Percentiles rank a stretch among this genome's conserved stretches.
These are phyloP conservation scores for Ciconia boyciana DNA, from an alignment of 2,113 vertebrate genomes.

Conservation along the genomic window DNA sequence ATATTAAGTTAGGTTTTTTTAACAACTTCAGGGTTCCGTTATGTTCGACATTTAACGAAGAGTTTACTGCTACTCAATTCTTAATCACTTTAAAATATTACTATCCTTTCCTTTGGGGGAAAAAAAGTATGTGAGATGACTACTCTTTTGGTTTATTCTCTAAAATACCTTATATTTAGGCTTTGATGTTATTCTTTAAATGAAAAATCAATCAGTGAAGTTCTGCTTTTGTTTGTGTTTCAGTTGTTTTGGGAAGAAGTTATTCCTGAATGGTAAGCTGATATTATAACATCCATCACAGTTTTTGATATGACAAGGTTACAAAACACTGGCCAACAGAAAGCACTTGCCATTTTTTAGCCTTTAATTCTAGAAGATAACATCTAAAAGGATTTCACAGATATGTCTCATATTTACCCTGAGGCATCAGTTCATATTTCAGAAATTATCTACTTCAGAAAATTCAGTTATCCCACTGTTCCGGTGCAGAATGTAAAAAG, in stretches of 20 bases:
- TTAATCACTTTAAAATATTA: not conserved
- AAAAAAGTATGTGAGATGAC: not conserved
- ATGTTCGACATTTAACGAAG: not conserved
- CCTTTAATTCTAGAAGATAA: slow-evolving; percentile 15
- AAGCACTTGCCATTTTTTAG: not conserved
- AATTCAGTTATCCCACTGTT: slow-evolving; percentile 1
- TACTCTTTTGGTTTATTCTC: not conserved
- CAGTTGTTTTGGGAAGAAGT: not conserved
- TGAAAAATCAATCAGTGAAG: not conserved
- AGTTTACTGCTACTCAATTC: not conserved
- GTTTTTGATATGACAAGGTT: not conserved
- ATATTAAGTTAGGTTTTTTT: not conserved
- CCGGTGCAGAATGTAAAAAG: not conserved
- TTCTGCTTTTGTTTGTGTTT: not conserved
- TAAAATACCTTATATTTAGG: not conserved
- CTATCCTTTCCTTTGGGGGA: not conserved
- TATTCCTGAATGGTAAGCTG: not conserved
- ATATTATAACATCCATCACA: not conserved
- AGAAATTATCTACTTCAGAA: slow-evolving; percentile 7
- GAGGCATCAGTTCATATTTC: not conserved
- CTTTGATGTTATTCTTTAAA: not conserved
- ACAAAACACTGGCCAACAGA: not conserved
- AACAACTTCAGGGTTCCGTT: not conserved
- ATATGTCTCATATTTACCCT: not conserved
- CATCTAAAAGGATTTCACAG: slow-evolving; percentile 10